Base-by-base conservation (phyloP, 2,888 invertebrate species). In the Azorinus chamasolen region DNA sequence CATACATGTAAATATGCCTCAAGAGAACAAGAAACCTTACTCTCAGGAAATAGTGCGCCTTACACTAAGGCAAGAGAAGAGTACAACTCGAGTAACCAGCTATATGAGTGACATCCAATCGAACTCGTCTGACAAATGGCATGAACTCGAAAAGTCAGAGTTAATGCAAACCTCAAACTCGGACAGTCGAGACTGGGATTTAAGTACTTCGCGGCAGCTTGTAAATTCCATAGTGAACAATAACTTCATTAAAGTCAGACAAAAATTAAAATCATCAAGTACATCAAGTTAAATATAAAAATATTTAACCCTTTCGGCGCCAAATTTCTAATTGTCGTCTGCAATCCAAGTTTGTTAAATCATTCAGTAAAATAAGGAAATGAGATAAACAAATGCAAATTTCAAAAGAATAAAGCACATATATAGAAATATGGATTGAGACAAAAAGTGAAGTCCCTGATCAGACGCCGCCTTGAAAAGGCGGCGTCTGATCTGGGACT, bases 61-160 rank as follows among this genome's bases (percentile, higher is more conserved):
- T 48, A 86, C 87, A 6, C 63, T 89, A 16, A 74, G 88, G 10
- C 85, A 88, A 27, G 89, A 88, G 58, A 83, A 86, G 39, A 77
- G 77, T 46, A 74, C 84, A 16, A 87, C 89, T 8, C 79, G 86
- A 2, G 83, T 84, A 16, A 77, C 74, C 8, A 89, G 87, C 32
- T 89, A 89, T 58, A 89, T 89, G 89, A 79, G 81, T 55, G 88
- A 88, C 43, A 85, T 89, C 24, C 58, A 41, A 18, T 48, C 50
- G 20, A 43, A 46, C 37, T 24, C 27, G 10, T 20, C 57, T 14
- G 57, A 43, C 14, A 25, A 22, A 43, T 58, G 57, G 57, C 22
- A 41, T 24, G 45, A 58, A 8, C 14, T 25, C n/a, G 43, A 58
- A n/a, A 22, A 25, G 3, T 41, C 41, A 0, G 43, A 43, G 24